These are phyloP conservation scores for Latrodectus elegans DNA, from an alignment of 2,888 invertebrate species.

Conservation along the genomic window DNA sequence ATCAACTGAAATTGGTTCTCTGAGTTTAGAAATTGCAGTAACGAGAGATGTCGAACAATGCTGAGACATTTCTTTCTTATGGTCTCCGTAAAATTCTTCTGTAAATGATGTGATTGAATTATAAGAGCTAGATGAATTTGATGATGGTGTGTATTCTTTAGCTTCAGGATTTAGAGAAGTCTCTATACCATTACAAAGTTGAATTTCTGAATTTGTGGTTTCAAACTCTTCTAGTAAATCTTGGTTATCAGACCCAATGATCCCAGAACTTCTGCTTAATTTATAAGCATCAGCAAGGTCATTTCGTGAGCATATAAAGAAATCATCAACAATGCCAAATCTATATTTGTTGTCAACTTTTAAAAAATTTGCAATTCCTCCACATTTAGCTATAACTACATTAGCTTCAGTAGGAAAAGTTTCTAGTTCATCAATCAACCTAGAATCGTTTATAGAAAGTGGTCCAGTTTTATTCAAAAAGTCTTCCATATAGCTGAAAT, in stretches of 20 bases:
- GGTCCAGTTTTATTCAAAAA: conserved; percentile 47
- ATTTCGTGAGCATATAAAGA: conserved; percentile 37
- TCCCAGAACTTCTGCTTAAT: neutral
- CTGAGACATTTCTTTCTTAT: neutral
- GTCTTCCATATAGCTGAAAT: conserved; percentile 34
- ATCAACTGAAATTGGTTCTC: conserved; percentile 14
- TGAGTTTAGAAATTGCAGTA: conserved; percentile 15
- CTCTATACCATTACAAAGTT: neutral
- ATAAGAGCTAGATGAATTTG: neutral
- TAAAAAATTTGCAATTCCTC: conserved; percentile 53
- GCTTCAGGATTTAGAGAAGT: conserved; percentile 49
- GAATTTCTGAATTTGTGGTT: neutral
- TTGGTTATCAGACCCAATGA: neutral
- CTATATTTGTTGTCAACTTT: conserved; percentile 7
- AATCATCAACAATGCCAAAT: conserved; percentile 54
- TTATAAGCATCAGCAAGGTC: conserved; percentile 47
- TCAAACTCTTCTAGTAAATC: neutral
- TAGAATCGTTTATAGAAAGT: conserved; percentile 30
- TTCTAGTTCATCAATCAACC: conserved; percentile 12
- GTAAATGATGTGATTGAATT: neutral
- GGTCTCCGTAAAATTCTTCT: neutral
- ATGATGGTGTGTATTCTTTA: conserved; percentile 39
- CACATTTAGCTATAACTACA: conserved; percentile 27
- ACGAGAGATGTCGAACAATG: neutral
- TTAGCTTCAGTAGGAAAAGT: conserved; percentile 38